phyloP scores from a whole-genome alignment of 2,797 vertebrate genomes.

The Tadarida brasiliensis region DNA sequence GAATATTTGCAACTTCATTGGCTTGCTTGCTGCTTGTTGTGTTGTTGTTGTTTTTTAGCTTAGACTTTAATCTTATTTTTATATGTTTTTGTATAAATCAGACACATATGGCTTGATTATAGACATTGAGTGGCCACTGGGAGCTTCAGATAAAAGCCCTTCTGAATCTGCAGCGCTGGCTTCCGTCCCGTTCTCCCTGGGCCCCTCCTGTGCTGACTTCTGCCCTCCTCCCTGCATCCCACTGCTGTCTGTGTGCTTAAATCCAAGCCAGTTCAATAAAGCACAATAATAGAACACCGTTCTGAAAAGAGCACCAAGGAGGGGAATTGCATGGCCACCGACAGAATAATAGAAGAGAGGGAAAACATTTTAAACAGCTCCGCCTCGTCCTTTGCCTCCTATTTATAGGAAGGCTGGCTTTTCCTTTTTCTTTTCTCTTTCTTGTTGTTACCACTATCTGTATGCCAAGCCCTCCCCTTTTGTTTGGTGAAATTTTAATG shows the following conservation, averaged over 20 bases:
- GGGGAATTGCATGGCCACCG: background rate
- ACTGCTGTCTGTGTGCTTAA: slow-evolving; percentile 77
- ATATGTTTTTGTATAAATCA: slow-evolving; percentile 75
- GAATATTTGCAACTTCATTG: slow-evolving; percentile 39
- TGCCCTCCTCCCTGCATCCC: slow-evolving; percentile 63
- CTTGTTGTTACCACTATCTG: slow-evolving; percentile 20
- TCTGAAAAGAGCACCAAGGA: slow-evolving; percentile 73
- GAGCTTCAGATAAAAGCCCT: slow-evolving; percentile 70
- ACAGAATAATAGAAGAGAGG: slow-evolving; percentile 54
- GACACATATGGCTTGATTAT: slow-evolving; percentile 64
- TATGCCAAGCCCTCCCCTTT: slow-evolving; percentile 36
- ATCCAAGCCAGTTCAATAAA: slow-evolving; percentile 78
- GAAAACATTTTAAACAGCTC: slow-evolving; percentile 31
- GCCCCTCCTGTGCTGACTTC: slow-evolving; percentile 27
- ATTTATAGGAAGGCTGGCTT: slow-evolving; percentile 32
- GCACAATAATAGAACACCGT: slow-evolving; percentile 69
- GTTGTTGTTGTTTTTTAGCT: background rate
- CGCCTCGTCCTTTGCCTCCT: slow-evolving; percentile 37
- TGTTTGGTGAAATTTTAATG: slow-evolving; percentile 35
- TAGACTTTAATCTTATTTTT: slow-evolving; percentile 75
- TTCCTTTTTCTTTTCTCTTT: background rate
- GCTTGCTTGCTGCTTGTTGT: slow-evolving; percentile 21
- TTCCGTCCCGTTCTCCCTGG: background rate
- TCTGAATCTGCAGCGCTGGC: background rate
- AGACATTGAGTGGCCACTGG: slow-evolving; percentile 72